phyloP scores from a whole-genome alignment of 2,797 vertebrate genomes.

The Cynodonichthys magdalenae region DNA sequence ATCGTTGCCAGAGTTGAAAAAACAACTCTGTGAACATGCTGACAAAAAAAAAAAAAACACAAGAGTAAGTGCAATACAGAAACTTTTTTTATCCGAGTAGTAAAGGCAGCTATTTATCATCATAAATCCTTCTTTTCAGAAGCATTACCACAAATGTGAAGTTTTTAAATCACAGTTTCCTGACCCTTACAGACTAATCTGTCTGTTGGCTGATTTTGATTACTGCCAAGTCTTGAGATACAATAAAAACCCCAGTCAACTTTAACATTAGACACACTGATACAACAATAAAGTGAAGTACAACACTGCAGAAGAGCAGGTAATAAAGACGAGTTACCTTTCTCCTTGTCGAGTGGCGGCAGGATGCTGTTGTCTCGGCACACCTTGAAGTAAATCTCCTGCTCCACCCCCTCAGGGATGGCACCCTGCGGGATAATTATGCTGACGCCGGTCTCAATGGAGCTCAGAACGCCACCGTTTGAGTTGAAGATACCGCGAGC shows the following conservation, averaged over 20 bases:
- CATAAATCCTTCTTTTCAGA: too few species aligned
- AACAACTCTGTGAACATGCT: too few species aligned
- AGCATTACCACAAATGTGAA: too few species aligned
- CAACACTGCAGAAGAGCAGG: neutral
- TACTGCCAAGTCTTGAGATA: too few species aligned
- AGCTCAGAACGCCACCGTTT: constrained; percentile 96
- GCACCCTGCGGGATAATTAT: constrained; percentile 99
- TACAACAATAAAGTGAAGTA: neutral
- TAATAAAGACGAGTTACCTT: constrained; percentile 82
- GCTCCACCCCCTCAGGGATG: constrained; percentile 95
- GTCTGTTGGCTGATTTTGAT: too few species aligned
- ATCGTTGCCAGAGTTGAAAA: too few species aligned
- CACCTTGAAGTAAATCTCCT: constrained; percentile 99
- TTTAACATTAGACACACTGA: neutral
- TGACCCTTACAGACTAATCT: too few species aligned
- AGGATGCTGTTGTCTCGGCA: constrained; percentile 99
- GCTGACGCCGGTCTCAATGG: constrained; percentile 97
- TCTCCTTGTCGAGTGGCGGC: constrained; percentile 97
- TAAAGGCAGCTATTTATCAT: too few species aligned
- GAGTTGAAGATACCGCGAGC: constrained; percentile 95
- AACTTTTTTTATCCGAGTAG: too few species aligned
- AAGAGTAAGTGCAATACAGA: too few species aligned
- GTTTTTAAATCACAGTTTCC: too few species aligned
- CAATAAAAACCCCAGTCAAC: neutral
- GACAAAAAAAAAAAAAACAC: too few species aligned